Evolutionary conservation across 2,888 invertebrate genomes (phyloP), one percentile per base, ranked within the genome.

Genomic region (Leptinotarsa tumamoca): DNA sequence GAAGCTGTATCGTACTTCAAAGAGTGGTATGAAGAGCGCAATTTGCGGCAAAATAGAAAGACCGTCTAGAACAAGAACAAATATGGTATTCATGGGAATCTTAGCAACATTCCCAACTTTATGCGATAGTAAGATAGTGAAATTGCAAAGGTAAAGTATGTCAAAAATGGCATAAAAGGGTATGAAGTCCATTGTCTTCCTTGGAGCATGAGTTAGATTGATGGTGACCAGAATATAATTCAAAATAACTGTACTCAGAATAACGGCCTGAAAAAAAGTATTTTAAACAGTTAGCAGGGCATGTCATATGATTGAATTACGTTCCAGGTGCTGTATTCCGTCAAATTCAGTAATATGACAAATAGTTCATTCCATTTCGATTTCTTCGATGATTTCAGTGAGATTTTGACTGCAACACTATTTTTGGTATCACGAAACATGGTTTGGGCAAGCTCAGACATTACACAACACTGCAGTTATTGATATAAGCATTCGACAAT

Each of bases 111-210:
- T 73, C 71, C 75, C 78, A 33, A 72, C 78, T 49, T 70, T 75
- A 27, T 81, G 79, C 7, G 77, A 18, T 1, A 76, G 49, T 27
- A 77, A 17, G 0, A 81, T 27, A 14, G 76, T 50, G 14, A 79
- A 77, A 58, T 82, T 72, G 27, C 71, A 21, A 0, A 80, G 27
- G 58, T 80, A 82, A 3, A 80, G 23, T 14, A 77, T 33, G 61
- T 82, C 82, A 27, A 69, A 79, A 14, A 73, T 49, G 10, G 77
- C 67, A 67, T 75, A 80, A 49, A 78, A 63, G 3, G 69, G 56
- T 15, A 74, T 23, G 23, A 74, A 72, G 18, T 56, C 49, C n/a
- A 21, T 27, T 21, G 68, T 17, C 33, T 68, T 13, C 17, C 71
- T 61, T 18, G 68, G 71, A 0, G 63, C 23, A 18, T 78, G 66